A percentile compares a stretch with the other conserved stretches of the same genome.
These are phyloP conservation scores for Rhimphoctona megacephalus DNA, from an alignment of 2,888 invertebrate species.

Conservation along the genomic window DNA sequence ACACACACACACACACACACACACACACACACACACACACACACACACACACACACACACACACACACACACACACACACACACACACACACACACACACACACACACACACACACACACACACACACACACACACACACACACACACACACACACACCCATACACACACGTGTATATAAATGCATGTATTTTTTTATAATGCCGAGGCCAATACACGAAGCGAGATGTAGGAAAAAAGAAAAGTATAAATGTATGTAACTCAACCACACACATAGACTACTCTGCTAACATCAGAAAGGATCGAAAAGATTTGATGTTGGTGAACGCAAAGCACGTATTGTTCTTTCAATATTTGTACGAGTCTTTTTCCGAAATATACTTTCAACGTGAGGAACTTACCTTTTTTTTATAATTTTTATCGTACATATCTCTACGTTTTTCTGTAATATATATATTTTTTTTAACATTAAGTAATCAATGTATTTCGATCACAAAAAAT, in stretches of 20 bases:
- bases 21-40: neutral
- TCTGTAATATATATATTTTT: neutral
- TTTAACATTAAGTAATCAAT: neutral
- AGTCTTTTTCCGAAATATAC: conserved; percentile 38
- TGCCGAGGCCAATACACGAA: conserved; percentile 7
- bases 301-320: conserved; percentile 23
- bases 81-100: neutral
- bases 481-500: conserved; percentile 13
- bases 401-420: neutral
- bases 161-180: neutral
- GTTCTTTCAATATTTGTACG: conserved; percentile 62
- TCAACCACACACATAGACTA: neutral
- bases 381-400: conserved; percentile 57
- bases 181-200: neutral
- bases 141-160: conserved; percentile 20
- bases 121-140: neutral
- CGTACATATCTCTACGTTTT: neutral
- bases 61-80: neutral
- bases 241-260: conserved; percentile 23
- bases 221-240: conserved; percentile 27
- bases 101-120: neutral
- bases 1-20: neutral
- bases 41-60: neutral
- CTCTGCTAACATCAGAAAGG: neutral
- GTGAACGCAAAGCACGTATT: conserved; percentile 30